Evolutionary conservation across 2,797 vertebrate species (phyloP), one percentile per base, ranked within the genome.

Genomic region (Orestias chungarensis): DNA sequence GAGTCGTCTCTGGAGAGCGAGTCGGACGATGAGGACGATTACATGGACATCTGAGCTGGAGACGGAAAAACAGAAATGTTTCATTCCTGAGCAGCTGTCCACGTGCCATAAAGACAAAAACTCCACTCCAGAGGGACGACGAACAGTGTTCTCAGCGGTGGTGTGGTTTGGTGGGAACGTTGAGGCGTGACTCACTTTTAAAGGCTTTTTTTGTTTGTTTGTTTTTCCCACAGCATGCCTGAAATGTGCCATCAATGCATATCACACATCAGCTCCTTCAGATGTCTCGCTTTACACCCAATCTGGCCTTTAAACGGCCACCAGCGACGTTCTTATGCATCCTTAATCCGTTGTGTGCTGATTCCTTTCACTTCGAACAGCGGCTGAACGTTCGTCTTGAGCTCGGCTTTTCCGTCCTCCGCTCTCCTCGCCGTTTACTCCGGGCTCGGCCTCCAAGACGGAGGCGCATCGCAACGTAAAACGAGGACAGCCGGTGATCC

Each of bases 1-100:
- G 98, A 99, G 88, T 99, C 98, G 11, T 99, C 97, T 0, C 93
- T 98, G 87, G 98, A 99, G 91, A 99, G 98, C 43, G 98, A 99
- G 91, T 96, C 97, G 0, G 98, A 99, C 2, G 97, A 99, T 81
- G 97, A 99, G 44, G 95, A 95, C 3, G 96, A 98, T 82, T 96
- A 96, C 94, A 99, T 99, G 98, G 98, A 95, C 86, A 84, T 87
- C 79, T 91, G 82, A 89, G 76, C 74, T 4, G 59, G 42, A 65
- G 61, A 68, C 65, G 15, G 57, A 80, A 23, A 4, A 23, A 23
- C 7, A 23, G n/a, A 25, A 27, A 52, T 4, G 27, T 14, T 27
- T 27, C n/a, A 70, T 44, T 65, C 76, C 74, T 40, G 75, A 78
- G 86, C 87, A 80, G 81, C 79, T 71, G 38, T 78, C 64, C 55